These are phyloP conservation scores for Phocoena sinus DNA, from an alignment of 2,113 vertebrate species.

Conservation along the genomic window DNA sequence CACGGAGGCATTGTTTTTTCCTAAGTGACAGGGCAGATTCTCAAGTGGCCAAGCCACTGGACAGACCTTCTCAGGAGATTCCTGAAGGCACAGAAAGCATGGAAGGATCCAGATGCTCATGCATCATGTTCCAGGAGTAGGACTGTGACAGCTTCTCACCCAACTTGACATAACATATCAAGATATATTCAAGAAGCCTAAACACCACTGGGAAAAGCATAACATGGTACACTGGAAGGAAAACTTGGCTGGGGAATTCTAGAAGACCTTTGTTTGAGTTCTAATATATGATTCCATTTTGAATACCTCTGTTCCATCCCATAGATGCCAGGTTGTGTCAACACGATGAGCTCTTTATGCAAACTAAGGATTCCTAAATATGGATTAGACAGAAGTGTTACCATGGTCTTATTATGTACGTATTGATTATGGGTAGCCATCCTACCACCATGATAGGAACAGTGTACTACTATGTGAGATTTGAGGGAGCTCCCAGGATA, in stretches of 20 bases:
- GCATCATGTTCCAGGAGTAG: neutral
- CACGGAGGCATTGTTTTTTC: neutral
- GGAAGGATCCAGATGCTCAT: neutral
- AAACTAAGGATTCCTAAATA: neutral
- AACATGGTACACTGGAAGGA: neutral
- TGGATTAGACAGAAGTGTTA: neutral
- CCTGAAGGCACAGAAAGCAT: neutral
- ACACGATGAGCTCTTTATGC: accelerated
- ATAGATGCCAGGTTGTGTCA: accelerated
- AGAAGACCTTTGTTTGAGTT: neutral
- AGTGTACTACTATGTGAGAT: neutral
- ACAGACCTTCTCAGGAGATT: neutral
- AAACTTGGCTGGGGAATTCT: neutral
- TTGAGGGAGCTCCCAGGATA: neutral
- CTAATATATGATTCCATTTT: neutral
- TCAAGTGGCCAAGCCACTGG: accelerated
- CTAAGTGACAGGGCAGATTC: accelerated
- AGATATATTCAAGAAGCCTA: neutral
- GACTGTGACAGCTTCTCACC: neutral
- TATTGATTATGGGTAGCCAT: neutral
- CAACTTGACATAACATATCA: too few relatives aligned
- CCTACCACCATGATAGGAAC: neutral
- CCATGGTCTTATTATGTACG: neutral
- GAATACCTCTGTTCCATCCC: neutral
- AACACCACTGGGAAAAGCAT: neutral